Evolutionary conservation across 2,888 invertebrate genomes (phyloP), one percentile per base, ranked within the genome.

Genomic region (Drosophila tripunctata): DNA sequence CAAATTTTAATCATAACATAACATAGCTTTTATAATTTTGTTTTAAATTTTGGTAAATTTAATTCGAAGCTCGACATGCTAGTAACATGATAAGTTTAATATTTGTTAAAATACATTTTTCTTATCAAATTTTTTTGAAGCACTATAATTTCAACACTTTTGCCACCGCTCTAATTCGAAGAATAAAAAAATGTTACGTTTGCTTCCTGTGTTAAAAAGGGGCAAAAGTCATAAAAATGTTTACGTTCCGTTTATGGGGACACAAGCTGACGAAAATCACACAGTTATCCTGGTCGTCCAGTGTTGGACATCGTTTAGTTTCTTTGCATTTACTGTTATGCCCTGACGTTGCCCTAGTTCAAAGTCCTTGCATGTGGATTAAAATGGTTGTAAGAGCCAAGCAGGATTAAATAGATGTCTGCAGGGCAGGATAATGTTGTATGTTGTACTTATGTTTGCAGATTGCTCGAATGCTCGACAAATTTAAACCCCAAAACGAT

Each of bases 191-290:
- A 8, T 31, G 55, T 30, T 17, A 30, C 35, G 36, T 27, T n/a
- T 21, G 31, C 17, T 35, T 35, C 33, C 21, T 27, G 24, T 27
- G 40, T 17, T 27, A 8, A 54, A 78, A 80, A 72, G 72, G 79
- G 76, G 75, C 41, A 63, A 62, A 55, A 70, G 60, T 45, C 63
- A 79, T 78, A 78, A 82, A 78, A 79, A 79, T 79, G 76, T 82
- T 75, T 78, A 82, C 65, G 64, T 55, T 47, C 58, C 62, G 58
- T 77, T 78, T 78, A 78, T 75, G 76, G 51, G 83, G 65, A 75
- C 75, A 68, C 82, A 78, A 78, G 82, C 82, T 78, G 82, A 67
- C 72, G 78, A 71, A 75, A 67, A 75, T 78, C 78, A 64, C 75
- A 82, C 79, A 78, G 66, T 68, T 81, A 72, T 17, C 36, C 54